phyloP scores from a whole-genome alignment of 2,113 vertebrate species.

The Megalops atlanticus region DNA sequence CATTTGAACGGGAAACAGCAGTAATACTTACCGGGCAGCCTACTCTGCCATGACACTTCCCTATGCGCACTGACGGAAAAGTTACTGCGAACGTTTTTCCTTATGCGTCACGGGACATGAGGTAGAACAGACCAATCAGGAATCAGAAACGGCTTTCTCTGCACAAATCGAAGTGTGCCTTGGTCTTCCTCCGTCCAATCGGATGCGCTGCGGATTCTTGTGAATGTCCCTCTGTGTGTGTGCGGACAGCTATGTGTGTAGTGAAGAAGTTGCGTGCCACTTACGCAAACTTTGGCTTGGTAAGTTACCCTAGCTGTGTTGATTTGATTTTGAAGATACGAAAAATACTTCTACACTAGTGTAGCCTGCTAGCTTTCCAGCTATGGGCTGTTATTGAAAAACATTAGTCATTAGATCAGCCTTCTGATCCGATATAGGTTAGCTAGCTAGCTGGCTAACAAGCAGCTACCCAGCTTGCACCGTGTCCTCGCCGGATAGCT shows the following conservation, averaged over 20 bases:
- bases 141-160: background rate
- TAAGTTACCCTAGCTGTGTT: background rate
- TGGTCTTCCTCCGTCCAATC: constrained; percentile 5
- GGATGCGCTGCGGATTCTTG: background rate
- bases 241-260: background rate
- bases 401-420: background rate
- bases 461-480: constrained; percentile 1
- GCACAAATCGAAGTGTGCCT: background rate
- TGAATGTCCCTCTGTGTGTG: background rate
- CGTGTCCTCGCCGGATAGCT: background rate
- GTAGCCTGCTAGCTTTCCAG: background rate
- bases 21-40: background rate
- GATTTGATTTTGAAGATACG: background rate
- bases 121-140: background rate
- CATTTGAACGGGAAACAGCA: background rate
- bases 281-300: constrained; percentile 7
- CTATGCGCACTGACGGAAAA: background rate
- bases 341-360: background rate
- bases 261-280: constrained; percentile 10
- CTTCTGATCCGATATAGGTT: background rate
- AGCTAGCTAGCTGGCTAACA: no score
- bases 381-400: background rate
- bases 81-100: constrained; percentile 7
- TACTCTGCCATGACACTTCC: background rate
- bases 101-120: constrained; percentile 12